Percentiles rank a stretch among this genome's conserved stretches.
Conservation (phyloP, 35 echinoderm and acorn worm genomes). For the Apostichopus californicus region DNA sequence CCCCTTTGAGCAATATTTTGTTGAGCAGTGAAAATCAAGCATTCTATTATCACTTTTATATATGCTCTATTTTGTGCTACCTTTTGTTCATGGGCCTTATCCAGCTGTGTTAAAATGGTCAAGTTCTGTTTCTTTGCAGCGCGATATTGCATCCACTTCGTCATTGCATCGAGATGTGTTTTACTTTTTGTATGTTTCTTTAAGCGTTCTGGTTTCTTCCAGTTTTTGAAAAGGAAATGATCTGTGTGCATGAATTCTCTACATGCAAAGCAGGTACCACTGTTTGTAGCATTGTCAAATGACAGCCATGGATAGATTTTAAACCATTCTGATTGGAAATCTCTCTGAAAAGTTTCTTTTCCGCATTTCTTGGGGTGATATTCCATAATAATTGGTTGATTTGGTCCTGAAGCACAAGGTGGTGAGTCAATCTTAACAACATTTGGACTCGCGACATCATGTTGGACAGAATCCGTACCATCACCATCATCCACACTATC, state of each 20-base stretch:
- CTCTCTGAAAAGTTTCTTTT: constrained; percentile 17
- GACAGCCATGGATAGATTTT: constrained; percentile 37
- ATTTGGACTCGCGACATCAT: constrained; percentile 26
- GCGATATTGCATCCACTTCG: constrained; percentile 40
- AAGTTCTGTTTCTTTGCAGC: constrained; percentile 10
- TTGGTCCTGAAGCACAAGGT: constrained; percentile 15
- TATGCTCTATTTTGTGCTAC: background rate
- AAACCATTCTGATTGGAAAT: constrained; percentile 54
- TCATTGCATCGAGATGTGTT: constrained; percentile 42
- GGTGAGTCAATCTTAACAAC: constrained; percentile 11
- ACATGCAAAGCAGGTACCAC: constrained; percentile 23
- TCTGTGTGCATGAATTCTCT: constrained; percentile 35
- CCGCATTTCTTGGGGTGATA: background rate
- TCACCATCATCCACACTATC: background rate
- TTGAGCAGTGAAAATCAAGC: constrained; percentile 6
- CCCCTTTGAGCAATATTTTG: constrained; percentile 5
- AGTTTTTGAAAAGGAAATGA: constrained; percentile 39
- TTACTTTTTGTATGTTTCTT: constrained; percentile 37
- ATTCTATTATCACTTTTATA: constrained; percentile 5
- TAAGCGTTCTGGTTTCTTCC: constrained; percentile 41
- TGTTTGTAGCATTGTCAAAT: constrained; percentile 32
- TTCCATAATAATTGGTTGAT: background rate
- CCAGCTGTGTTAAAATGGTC: constrained; percentile 48
- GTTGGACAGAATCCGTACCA: constrained; percentile 8
- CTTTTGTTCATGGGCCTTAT: constrained; percentile 21